Conservation (phyloP, 2,113 vertebrate genomes). For the Muscicapa adusta region DNA sequence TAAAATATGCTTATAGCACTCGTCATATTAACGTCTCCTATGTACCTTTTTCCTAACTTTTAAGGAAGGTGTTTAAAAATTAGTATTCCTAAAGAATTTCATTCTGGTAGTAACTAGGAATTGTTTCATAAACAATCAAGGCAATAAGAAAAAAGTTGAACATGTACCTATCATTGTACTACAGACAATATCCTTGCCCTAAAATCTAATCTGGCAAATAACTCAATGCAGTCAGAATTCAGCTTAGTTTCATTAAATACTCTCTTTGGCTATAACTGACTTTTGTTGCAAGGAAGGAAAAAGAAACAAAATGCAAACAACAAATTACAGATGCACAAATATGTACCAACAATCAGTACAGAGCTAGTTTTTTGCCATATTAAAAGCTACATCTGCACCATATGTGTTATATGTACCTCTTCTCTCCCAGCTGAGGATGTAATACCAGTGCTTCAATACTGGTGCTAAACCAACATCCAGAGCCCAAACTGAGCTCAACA, state of each 20-base stretch:
- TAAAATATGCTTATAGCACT: background rate
- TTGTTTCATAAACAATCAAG: background rate
- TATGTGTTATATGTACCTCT: background rate
- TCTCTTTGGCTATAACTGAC: background rate
- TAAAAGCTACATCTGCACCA: background rate
- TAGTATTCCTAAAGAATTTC: background rate
- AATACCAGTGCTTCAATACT: background rate
- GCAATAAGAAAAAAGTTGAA: background rate
- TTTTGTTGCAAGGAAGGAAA: background rate
- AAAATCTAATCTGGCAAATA: background rate
- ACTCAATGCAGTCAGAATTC: background rate
- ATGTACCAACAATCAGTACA: background rate
- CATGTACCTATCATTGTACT: background rate
- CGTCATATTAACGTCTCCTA: background rate
- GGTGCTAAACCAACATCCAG: background rate
- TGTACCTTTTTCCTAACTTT: background rate
- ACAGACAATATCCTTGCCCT: background rate
- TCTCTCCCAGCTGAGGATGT: background rate
- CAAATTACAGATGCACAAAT: background rate
- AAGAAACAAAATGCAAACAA: background rate
- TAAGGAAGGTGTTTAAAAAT: background rate
- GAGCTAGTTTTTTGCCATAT: background rate
- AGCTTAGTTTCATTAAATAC: background rate
- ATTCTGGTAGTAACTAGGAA: background rate
- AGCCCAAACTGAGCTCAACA: background rate